Base-by-base conservation (phyloP, 2,888 invertebrate species). In the Lepeophtheirus nordmannii region DNA sequence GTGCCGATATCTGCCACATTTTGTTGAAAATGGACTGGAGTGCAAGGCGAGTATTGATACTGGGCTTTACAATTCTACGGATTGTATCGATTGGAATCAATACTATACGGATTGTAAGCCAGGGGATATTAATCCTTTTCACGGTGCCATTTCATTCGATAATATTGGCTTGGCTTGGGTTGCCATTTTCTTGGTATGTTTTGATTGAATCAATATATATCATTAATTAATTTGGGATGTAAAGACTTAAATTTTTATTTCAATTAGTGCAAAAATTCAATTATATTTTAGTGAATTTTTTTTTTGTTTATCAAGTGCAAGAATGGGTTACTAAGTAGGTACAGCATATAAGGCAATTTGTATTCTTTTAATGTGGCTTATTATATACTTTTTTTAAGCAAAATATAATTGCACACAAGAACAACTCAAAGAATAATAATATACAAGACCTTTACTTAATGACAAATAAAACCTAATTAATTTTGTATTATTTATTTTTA, bases 151-250 rank as follows among this genome's bases (percentile, higher is more conserved):
- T 74, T 94, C 94, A 56, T 99, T 99, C 77, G 98, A 99, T 79
- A 98, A 99, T 78, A 99, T 98, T 73, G 98, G 98, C 70, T 84
- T 98, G 73, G 98, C 98, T 30, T 99, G 98, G 97, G 96, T 98
- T 70, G 97, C 98, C 71, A 99, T 99, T 78, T 98, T 98, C 80
- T 83, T 98, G 82, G 97, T 96, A 80, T 86, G 85, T 30, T 30
- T 30, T 7, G 30, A 30, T 30, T 30, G 3, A 30, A 82, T 20
- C 38, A 9, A 57, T 38, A 12, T 67, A 30, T 37, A 14, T 59
- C 37, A 14, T 39, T 58, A 30, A 30, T 30, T 30, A 30, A n/a
- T n/a, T n/a, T n/a, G n/a, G n/a, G n/a, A n/a, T n/a, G 22, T 2
- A 67, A 56, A 59, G 65, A 69, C 65, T n/a, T 12, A 20, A 11